Evolutionary conservation across 2,797 vertebrate species (phyloP), one percentile per base, ranked within the genome.

Genomic region (Synanceia verrucosa): DNA sequence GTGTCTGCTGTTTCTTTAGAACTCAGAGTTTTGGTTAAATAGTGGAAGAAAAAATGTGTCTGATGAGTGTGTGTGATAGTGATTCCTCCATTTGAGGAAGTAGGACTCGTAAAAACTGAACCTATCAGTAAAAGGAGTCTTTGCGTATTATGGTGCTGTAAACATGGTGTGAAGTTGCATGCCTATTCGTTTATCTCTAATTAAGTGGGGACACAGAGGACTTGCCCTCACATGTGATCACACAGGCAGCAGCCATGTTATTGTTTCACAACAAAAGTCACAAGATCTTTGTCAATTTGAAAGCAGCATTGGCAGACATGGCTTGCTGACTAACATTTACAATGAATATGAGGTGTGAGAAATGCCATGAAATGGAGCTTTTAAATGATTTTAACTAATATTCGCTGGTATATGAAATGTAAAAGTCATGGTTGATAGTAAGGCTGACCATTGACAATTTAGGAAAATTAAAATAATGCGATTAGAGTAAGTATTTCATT

Each of bases 81-180:
- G 29, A 59, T 56, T 68, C 18, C 33, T 71, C 31, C 24, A 34
- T 69, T 80, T 72, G 61, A 65, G n/a, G 60, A 63, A 63, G 57
- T 43, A 46, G 55, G 60, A 58, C 50, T 83, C 71, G 51, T 81
- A 84, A 66, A 61, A 72, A 41, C 65, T 51, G 59, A 68, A 57
- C 39, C 37, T 68, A 75, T 82, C 53, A 65, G 78, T 53, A 67
- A 55, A 68, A 52, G 11, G 73, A 64, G 51, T 51, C 19, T 4
- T 33, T 13, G 43, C 72, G 43, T 91, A 80, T 90, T 83, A 82
- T 56, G 64, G 72, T n/a, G 62, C 76, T 57, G 78, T 90, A 79
- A 89, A 86, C 70, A 12, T 70, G 64, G 70, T 69, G 78, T 73
- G 76, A 86, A 82, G 81, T 47, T 70, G 41, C 23, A 31, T 34